Evolutionary conservation across 2,888 invertebrate genomes (phyloP).

Genomic region (Sussaba pulchella): DNA sequence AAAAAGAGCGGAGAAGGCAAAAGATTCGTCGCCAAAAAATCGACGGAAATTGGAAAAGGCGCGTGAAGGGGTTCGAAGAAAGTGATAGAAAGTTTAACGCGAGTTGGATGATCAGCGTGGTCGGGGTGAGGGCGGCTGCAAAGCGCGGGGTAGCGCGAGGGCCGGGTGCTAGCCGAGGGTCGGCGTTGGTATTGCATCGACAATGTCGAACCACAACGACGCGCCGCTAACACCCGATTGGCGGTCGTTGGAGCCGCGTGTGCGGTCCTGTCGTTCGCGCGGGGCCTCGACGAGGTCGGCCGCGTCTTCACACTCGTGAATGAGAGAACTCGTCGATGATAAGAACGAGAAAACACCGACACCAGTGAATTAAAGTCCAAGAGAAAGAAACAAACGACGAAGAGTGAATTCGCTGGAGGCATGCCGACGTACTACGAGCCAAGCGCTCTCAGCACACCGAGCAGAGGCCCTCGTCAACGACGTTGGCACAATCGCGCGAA

Average conservation of each 20-base stretch:
- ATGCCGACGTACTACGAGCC: conserved; percentile 64
- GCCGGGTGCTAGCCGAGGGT: conserved; percentile 48
- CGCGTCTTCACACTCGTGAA: conserved; percentile 32
- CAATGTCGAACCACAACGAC: conserved; percentile 74
- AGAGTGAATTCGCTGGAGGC: conserved; percentile 30
- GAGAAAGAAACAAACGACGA: background rate
- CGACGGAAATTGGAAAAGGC: background rate
- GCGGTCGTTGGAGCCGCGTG: conserved; percentile 71
- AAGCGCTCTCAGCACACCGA: conserved; percentile 44
- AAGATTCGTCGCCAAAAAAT: background rate
- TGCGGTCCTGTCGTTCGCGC: conserved; percentile 66
- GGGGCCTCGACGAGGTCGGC: conserved; percentile 55
- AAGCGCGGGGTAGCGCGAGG: conserved; percentile 26
- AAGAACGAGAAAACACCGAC: background rate
- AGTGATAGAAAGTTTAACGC: conserved; percentile 12
- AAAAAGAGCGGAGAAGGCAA: background rate
- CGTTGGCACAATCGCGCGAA: conserved; percentile 66
- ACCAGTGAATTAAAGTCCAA: conserved; percentile 57
- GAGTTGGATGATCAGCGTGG: conserved; percentile 8
- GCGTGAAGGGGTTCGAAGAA: background rate
- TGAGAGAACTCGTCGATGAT: conserved; percentile 18
- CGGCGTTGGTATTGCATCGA: conserved; percentile 67
- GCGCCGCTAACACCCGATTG: conserved; percentile 73
- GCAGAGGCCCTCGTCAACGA: conserved; percentile 63
- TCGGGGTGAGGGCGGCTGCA: background rate